Evolutionary conservation across 1,140 invertebrate species (phyloP).

Genomic region (Aricia agestis): DNA sequence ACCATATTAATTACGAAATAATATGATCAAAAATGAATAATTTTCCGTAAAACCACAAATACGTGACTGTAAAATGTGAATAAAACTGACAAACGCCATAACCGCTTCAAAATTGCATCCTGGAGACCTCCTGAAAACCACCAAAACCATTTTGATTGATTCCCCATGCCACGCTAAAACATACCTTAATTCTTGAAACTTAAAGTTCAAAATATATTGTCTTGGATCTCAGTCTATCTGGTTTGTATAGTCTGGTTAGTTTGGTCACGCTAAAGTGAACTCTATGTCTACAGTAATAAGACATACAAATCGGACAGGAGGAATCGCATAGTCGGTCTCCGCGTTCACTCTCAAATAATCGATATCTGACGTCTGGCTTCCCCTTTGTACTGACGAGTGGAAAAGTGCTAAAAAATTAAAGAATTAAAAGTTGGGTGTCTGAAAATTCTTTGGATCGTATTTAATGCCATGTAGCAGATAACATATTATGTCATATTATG

Average conservation of each 20-base stretch:
- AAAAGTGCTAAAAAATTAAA: background rate
- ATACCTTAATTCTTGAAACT: background rate
- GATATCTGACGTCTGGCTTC: slow-evolving; percentile 71
- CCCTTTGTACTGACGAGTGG: slow-evolving; percentile 32
- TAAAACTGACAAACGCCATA: slow-evolving; percentile 19
- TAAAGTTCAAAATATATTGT: slow-evolving; percentile 28
- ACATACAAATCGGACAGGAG: slow-evolving; percentile 46
- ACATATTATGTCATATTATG: too few relatives aligned
- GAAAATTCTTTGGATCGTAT: too few relatives aligned
- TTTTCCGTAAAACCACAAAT: background rate
- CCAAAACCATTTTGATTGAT: slow-evolving; percentile 35
- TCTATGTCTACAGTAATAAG: slow-evolving; percentile 41
- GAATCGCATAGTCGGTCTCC: slow-evolving; percentile 56
- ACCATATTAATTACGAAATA: background rate
- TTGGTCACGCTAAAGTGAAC: slow-evolving; percentile 35
- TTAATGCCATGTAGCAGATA: too few relatives aligned
- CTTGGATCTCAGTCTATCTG: slow-evolving; percentile 43
- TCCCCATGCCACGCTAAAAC: slow-evolving; percentile 19
- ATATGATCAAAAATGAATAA: background rate
- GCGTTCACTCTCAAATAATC: slow-evolving; percentile 72
- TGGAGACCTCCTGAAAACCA: slow-evolving; percentile 39
- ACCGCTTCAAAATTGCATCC: slow-evolving; percentile 37
- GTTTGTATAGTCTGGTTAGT: slow-evolving; percentile 23
- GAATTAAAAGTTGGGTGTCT: too few relatives aligned
- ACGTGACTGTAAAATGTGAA: background rate